Conservation (phyloP, 2,888 invertebrate genomes). For the Orthosia incerta region DNA sequence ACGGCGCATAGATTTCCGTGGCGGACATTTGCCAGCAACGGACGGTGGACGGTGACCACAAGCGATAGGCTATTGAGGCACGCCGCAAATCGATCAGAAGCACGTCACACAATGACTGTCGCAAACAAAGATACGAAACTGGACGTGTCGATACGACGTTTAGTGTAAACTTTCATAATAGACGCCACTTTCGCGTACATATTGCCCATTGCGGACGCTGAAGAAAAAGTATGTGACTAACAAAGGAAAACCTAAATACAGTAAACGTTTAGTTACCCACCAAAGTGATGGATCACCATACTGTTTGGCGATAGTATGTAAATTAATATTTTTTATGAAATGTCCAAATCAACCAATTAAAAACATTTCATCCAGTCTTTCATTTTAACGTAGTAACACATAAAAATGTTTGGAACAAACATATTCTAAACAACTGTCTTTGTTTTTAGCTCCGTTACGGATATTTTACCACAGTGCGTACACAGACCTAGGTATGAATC, state of each 20-base stretch:
- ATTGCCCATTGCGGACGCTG: not conserved
- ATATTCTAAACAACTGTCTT: conserved; percentile 8
- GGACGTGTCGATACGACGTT: conserved; percentile 38
- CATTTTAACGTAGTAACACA: conserved; percentile 9
- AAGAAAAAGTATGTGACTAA: conserved; percentile 18
- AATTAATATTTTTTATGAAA: conserved; percentile 12
- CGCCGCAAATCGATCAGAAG: conserved; percentile 79
- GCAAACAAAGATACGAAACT: conserved; percentile 57
- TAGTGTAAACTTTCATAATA: conserved; percentile 50
- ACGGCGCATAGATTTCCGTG: conserved; percentile 32
- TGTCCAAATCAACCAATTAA: conserved; percentile 19
- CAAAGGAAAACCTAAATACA: conserved; percentile 28
- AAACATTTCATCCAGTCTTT: conserved; percentile 15
- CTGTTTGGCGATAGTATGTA: conserved; percentile 15
- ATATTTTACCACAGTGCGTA: conserved; percentile 21
- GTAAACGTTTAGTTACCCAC: conserved; percentile 25
- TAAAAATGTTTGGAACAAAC: conserved; percentile 13
- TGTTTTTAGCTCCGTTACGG: not conserved
- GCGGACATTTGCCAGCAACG: conserved; percentile 48
- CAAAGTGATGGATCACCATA: conserved; percentile 40
- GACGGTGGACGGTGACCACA: conserved; percentile 53
- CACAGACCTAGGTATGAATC: conserved; percentile 4
- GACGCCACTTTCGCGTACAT: conserved; percentile 20
- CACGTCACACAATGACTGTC: conserved; percentile 68
- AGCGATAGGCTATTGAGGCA: conserved; percentile 68